Percentiles rank a stretch among this genome's conserved stretches.
These are phyloP conservation scores for Geotrupes spiniger DNA, from an alignment of 2,888 invertebrate genomes.

Conservation along the genomic window DNA sequence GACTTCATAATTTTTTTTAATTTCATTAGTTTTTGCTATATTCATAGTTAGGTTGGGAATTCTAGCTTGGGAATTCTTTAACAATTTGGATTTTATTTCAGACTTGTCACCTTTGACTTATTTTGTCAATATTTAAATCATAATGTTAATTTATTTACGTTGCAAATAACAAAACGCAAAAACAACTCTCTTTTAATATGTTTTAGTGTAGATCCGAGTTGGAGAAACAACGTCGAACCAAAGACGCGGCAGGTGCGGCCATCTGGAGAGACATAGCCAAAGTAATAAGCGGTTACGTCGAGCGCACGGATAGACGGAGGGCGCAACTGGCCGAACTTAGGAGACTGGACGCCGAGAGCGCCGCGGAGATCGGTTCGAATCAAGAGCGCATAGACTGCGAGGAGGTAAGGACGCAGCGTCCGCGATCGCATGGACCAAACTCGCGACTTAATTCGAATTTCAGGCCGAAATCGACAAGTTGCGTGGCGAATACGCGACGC, in stretches of 20 bases:
- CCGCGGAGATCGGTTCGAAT: constrained; percentile 37
- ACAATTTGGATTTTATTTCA: no score
- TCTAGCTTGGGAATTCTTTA: no score
- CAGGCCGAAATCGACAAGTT: constrained; percentile 30
- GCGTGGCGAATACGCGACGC: constrained; percentile 29
- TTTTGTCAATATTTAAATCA: no score
- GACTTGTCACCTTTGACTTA: no score
- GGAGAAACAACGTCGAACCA: constrained; percentile 33
- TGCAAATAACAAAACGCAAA: not conserved
- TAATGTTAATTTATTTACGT: no score
- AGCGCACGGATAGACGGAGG: constrained; percentile 41
- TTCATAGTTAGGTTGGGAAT: no score
- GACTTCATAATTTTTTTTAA: no score
- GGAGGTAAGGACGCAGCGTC: constrained; percentile 33
- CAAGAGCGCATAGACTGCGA: constrained; percentile 38
- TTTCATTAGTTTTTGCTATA: no score
- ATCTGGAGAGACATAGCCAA: constrained; percentile 43
- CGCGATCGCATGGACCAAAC: not conserved
- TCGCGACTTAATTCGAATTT: constrained; percentile 10
- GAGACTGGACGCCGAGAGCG: constrained; percentile 42
- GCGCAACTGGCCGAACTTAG: constrained; percentile 45
- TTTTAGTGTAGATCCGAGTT: constrained; percentile 38
- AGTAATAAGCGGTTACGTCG: constrained; percentile 38
- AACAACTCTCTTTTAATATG: constrained; percentile 7
- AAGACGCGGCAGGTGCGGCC: constrained; percentile 33